Evolutionary conservation across 2,888 invertebrate species (phyloP).

Genomic region (Standfussiana lucernea): DNA sequence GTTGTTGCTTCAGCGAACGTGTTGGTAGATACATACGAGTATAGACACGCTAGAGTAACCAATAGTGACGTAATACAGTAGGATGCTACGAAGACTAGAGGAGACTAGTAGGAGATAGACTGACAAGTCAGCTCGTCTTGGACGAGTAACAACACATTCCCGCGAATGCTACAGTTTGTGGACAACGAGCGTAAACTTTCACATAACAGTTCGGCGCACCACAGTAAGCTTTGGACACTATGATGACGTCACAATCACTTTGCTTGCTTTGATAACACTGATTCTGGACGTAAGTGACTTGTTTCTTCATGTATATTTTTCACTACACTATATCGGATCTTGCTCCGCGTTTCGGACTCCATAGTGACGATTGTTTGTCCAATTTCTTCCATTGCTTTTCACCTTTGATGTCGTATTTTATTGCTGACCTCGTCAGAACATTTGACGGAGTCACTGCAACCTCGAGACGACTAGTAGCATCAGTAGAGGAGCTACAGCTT

Average conservation of each 20-base stretch:
- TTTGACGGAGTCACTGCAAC: conserved; percentile 19
- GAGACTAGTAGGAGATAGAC: conserved; percentile 62
- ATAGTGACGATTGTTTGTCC: conserved; percentile 14
- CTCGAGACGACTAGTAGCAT: not conserved
- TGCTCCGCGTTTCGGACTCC: conserved; percentile 50
- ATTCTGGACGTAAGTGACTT: conserved; percentile 24
- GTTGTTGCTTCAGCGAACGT: conserved; percentile 55
- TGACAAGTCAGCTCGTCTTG: conserved; percentile 66
- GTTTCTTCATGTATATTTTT: conserved; percentile 10
- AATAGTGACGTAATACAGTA: conserved; percentile 73
- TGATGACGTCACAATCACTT: conserved; percentile 56
- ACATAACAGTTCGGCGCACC: conserved; percentile 40
- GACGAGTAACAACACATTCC: conserved; percentile 65
- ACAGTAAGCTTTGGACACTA: conserved; percentile 42
- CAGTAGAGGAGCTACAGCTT: not conserved
- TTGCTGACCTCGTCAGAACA: not conserved
- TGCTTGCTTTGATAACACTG: conserved; percentile 63
- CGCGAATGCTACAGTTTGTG: conserved; percentile 59
- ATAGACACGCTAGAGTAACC: conserved; percentile 77
- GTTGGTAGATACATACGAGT: conserved; percentile 66
- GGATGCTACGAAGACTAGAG: conserved; percentile 83
- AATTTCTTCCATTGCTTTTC: conserved; percentile 6
- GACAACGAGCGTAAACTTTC: conserved; percentile 50
- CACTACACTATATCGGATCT: conserved; percentile 28
- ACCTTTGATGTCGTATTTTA: not conserved